Base-by-base conservation (phyloP, 2,113 vertebrate species). In the Porphyrio hochstetteri region DNA sequence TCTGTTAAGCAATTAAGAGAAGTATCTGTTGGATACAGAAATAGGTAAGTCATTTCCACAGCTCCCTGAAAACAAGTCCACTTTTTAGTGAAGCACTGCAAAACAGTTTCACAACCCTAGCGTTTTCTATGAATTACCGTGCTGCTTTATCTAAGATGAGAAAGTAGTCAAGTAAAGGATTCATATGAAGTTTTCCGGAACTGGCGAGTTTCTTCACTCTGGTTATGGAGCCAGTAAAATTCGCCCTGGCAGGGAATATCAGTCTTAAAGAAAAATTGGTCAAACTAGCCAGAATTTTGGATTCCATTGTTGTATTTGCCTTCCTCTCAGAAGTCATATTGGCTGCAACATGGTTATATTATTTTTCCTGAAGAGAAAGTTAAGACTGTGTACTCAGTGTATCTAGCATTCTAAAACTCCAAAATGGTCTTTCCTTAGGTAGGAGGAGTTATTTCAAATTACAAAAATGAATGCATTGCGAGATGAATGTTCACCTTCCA, bases 101-200 rank as follows among this genome's bases (percentile, higher is more conserved):
- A 53, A 91, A 57, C 38, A 16, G 15, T 79, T 95, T 84, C 36
- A 56, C 70, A 44, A 71, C 28, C 48, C 52, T 59, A 69, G 38
- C 18, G 20, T 93, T 96, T 94, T 86, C 19, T 76, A 29, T 76
- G 57, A 83, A 46, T 86, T 86, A 70, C 61, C 86, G 56, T n/a
- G 38, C 64, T 86, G n/a, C 68, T 95, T 84, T 92, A 86, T 90
- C 79, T 79, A 83, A 90, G 61, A 14, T 75, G 87, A 92, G 83
- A 89, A 91, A 92, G 81, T 86, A 91, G 68, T 93, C 56, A 76
- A 93, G 84, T 82, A 63, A 92, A 96, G 93, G n/a, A 90, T 86
- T 91, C 75, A 81, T 87, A 68, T 14, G 76, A 79, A 72, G 8
- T 65, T 94, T 94, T 92, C 86, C 88, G 50, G 76, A 83, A 94